These are phyloP conservation scores for Charanyca ferruginea DNA, from an alignment of 2,888 invertebrate species.

Conservation along the genomic window DNA sequence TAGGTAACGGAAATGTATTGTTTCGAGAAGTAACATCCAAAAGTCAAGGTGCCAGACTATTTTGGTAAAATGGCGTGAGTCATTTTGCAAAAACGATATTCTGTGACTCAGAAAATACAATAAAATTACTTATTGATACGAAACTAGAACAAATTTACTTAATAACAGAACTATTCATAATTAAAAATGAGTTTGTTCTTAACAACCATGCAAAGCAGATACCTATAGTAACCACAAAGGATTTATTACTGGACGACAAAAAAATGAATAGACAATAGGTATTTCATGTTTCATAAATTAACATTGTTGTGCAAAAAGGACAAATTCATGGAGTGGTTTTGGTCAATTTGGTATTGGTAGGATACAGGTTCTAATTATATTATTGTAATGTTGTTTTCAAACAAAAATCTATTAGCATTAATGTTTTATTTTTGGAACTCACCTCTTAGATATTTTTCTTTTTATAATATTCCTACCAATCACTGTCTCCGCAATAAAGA, in stretches of 20 bases:
- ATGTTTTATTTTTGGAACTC: constrained; percentile 6
- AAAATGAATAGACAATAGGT: constrained; percentile 45
- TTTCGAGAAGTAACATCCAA: constrained; percentile 15
- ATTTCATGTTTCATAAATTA: constrained; percentile 72
- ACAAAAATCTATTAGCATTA: constrained; percentile 15
- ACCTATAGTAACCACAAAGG: constrained; percentile 23
- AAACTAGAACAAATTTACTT: constrained; percentile 37
- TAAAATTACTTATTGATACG: constrained; percentile 26
- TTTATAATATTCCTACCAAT: background rate
- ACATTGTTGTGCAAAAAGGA: constrained; percentile 66
- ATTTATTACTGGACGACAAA: constrained; percentile 10
- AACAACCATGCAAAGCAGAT: constrained; percentile 18
- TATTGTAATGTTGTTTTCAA: constrained; percentile 2
- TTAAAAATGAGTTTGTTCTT: constrained; percentile 8
- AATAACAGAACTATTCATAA: constrained; percentile 6
- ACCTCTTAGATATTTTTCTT: constrained; percentile 30
- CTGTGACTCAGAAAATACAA: constrained; percentile 44
- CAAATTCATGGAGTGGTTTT: constrained; percentile 6
- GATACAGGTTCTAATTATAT: constrained; percentile 20
- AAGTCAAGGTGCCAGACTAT: constrained; percentile 26
- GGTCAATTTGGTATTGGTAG: constrained; percentile 30
- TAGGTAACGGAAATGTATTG: constrained; percentile 6
- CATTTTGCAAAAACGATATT: constrained; percentile 19
- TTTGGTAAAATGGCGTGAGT: constrained; percentile 26
- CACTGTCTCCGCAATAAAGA: background rate